Percentiles rank a stretch among this genome's conserved stretches.
These are phyloP conservation scores for Anas platyrhynchos DNA, from an alignment of 2,113 vertebrate genomes.

Conservation along the genomic window DNA sequence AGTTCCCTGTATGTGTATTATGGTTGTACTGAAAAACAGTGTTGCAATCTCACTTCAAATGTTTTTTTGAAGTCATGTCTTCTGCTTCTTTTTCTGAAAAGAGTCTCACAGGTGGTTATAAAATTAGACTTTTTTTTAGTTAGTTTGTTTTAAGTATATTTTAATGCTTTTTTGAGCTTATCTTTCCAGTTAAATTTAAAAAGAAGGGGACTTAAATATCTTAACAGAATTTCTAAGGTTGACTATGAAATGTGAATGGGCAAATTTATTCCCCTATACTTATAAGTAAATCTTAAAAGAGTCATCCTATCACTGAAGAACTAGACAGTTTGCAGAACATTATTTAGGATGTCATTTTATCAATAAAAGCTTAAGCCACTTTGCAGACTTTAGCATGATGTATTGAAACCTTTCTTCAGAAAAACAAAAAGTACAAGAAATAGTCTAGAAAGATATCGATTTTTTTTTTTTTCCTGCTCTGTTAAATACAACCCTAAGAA, in stretches of 20 bases:
- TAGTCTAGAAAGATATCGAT: constrained; percentile 40
- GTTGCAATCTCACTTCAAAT: neutral
- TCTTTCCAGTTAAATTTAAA: neutral
- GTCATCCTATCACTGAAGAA: neutral
- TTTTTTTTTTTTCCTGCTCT: neutral
- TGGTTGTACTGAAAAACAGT: neutral
- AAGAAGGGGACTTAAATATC: neutral
- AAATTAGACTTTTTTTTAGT: neutral
- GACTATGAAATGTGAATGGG: neutral
- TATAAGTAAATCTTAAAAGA: neutral
- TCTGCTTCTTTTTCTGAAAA: neutral
- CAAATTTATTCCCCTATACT: neutral
- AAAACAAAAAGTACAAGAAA: constrained; percentile 66
- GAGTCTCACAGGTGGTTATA: neutral
- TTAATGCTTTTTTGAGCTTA: neutral
- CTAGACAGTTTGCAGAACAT: neutral
- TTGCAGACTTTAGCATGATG: neutral
- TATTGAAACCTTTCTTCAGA: constrained; percentile 57
- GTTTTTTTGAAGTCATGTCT: neutral
- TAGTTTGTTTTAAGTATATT: neutral
- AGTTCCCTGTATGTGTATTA: neutral
- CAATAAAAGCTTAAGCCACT: constrained; percentile 34
- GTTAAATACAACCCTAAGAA: constrained; percentile 51
- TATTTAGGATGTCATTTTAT: constrained; percentile 51
- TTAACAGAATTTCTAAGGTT: neutral